These are phyloP conservation scores for Lynx canadensis DNA, from an alignment of 2,113 vertebrate species.

Conservation along the genomic window DNA sequence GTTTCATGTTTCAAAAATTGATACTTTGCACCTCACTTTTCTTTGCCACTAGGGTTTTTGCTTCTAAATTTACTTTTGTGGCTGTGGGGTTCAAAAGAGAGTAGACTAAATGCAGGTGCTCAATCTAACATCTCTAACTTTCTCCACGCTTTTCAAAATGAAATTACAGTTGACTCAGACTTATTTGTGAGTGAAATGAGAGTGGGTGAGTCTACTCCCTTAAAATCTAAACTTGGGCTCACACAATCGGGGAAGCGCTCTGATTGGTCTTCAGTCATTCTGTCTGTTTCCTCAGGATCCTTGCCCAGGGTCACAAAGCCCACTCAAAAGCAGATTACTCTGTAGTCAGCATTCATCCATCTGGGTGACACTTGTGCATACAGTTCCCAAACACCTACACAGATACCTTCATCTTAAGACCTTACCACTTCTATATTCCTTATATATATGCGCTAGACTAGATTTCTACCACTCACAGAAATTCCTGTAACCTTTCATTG, in stretches of 20 bases:
- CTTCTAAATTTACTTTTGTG: neutral
- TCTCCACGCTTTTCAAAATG: neutral
- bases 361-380: no score
- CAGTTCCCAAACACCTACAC: neutral
- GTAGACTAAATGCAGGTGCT: neutral
- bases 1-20: neutral
- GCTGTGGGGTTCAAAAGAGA: neutral
- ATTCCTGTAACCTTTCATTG: fast-evolving
- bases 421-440: no score
- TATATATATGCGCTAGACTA: neutral
- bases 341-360: neutral
- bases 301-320: neutral
- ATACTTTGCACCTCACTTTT: neutral
- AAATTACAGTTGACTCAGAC: neutral
- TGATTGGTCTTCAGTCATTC: neutral
- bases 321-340: neutral
- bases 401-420: neutral
- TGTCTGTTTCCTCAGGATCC: neutral
- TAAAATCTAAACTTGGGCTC: neutral
- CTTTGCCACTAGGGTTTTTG: neutral
- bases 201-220: neutral
- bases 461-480: neutral
- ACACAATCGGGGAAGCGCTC: neutral
- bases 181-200: neutral
- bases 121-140: neutral